Percentiles rank a stretch among this genome's conserved stretches.
Evolutionary conservation across 2,888 invertebrate genomes (phyloP).

Genomic region (Rhingia campestris): DNA sequence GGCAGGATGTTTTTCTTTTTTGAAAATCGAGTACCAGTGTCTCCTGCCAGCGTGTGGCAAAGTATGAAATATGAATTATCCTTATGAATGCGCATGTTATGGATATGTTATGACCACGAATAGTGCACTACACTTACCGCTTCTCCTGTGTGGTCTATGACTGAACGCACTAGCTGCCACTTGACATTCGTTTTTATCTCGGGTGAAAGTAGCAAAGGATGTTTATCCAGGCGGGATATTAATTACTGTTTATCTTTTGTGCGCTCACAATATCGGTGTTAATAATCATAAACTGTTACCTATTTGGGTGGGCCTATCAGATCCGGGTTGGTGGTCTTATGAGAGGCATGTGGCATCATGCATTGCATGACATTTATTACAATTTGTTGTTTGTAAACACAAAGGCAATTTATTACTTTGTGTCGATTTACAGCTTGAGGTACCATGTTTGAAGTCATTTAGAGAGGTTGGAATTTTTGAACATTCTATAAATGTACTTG

Average conservation of each 20-base stretch:
- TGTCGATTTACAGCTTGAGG: not conserved
- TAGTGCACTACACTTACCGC: conserved; percentile 1
- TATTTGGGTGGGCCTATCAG: conserved; percentile 33
- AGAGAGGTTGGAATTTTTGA: too few relatives aligned
- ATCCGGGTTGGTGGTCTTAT: conserved; percentile 44
- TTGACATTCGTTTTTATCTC: conserved; percentile 17
- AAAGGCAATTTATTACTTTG: conserved; percentile 41
- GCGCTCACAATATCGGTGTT: conserved; percentile 55
- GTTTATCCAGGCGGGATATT: conserved; percentile 65
- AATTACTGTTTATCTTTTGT: conserved; percentile 63
- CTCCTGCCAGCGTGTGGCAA: not conserved
- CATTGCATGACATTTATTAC: conserved; percentile 24
- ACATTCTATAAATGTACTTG: too few relatives aligned
- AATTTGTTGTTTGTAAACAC: conserved; percentile 53
- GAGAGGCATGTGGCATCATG: conserved; percentile 28
- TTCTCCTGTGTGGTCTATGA: conserved; percentile 47
- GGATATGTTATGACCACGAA: not conserved
- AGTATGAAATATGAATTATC: conserved; percentile 60
- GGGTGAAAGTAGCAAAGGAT: conserved; percentile 56
- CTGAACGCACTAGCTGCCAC: conserved; percentile 36
- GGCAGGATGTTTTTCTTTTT: conserved; percentile 48
- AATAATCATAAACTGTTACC: conserved; percentile 56
- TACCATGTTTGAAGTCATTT: too few relatives aligned
- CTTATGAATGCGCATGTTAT: conserved; percentile 52
- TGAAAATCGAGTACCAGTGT: conserved; percentile 9